Conservation (phyloP, 2,888 invertebrate genomes). For the Tuberolachnus salignus region DNA sequence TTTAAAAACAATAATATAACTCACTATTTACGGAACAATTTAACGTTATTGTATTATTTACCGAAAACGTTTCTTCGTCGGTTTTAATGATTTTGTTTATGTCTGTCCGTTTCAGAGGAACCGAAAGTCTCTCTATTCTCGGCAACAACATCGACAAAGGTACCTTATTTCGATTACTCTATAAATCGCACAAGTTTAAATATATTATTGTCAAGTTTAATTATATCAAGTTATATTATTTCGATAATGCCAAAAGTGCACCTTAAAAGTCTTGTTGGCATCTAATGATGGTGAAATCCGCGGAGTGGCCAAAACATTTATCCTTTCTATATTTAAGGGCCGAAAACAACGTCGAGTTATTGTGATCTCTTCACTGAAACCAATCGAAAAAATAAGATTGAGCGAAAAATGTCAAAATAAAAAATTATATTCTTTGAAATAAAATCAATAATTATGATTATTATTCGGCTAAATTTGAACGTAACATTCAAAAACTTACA, state of each 20-base stretch:
- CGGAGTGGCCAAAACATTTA: background rate
- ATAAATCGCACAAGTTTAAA: background rate
- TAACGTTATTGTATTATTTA: background rate
- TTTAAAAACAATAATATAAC: no score
- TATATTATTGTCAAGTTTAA: background rate
- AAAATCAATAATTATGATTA: background rate
- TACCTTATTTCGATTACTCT: background rate
- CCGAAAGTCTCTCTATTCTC: background rate
- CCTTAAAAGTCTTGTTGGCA: background rate
- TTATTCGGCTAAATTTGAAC: background rate
- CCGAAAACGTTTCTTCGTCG: constrained; percentile 1
- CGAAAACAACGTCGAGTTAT: background rate
- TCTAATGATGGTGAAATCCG: background rate
- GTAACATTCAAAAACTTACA: background rate
- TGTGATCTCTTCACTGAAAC: background rate
- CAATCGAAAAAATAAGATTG: background rate
- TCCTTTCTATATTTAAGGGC: background rate
- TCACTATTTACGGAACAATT: no score
- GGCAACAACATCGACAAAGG: constrained; percentile 3
- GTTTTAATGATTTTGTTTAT: background rate
- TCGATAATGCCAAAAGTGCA: no score
- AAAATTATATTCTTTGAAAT: background rate
- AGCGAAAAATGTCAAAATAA: background rate
- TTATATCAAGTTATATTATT: background rate
- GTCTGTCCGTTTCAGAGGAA: background rate